Percentiles rank a stretch among this genome's conserved stretches.
These are phyloP conservation scores for Syrista parreyssii DNA, from an alignment of 2,888 invertebrate genomes.

Conservation along the genomic window DNA sequence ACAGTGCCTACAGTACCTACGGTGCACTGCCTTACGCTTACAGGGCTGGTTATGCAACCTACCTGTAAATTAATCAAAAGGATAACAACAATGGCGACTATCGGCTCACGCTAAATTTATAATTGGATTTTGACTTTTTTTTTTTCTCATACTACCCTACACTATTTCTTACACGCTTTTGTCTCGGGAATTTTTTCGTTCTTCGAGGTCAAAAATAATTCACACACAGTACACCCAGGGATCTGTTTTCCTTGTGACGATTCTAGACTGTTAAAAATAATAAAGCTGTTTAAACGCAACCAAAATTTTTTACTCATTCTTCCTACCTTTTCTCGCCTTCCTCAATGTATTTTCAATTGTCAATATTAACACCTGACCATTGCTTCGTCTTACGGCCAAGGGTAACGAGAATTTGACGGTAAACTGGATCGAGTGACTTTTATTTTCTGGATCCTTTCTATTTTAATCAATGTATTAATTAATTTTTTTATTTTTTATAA, in stretches of 20 bases:
- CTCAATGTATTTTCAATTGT: background rate
- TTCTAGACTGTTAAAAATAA: background rate
- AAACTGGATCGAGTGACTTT: background rate
- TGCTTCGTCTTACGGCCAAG: background rate
- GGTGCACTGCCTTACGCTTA: conserved; percentile 18
- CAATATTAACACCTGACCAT: background rate
- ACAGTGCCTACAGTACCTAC: conserved; percentile 47
- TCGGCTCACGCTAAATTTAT: background rate
- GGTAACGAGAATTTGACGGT: background rate
- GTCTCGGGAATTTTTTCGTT: background rate
- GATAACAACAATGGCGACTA: background rate
- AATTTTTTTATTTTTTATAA: too few relatives aligned
- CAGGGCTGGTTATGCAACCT: conserved; percentile 21
- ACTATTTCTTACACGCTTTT: background rate
- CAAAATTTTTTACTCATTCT: background rate
- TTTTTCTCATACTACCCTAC: background rate
- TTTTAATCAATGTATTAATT: background rate
- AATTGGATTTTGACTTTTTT: background rate
- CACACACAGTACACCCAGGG: background rate
- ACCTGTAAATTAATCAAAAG: background rate
- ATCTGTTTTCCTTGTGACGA: background rate
- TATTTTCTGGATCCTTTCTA: background rate
- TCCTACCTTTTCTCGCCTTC: background rate
- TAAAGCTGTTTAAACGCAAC: background rate
- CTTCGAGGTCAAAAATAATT: background rate